phyloP scores from a whole-genome alignment of 2,797 vertebrate species.

The Hippocampus kuda region DNA sequence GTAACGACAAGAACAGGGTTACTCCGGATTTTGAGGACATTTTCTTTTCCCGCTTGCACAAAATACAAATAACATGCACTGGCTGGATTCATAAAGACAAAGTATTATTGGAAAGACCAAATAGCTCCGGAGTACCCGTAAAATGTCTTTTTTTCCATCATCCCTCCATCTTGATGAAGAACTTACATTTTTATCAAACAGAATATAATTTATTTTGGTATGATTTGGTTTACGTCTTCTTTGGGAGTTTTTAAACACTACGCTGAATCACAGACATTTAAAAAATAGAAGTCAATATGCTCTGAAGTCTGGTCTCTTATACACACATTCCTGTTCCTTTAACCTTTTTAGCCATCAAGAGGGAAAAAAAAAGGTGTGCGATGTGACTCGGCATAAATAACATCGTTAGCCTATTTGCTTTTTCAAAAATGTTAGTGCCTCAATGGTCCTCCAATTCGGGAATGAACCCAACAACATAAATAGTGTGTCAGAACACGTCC shows the following conservation, averaged over 20 bases:
- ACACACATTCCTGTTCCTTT: too few relatives aligned
- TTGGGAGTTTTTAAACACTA: background rate
- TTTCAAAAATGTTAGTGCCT: background rate
- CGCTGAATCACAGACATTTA: background rate
- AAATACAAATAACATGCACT: background rate
- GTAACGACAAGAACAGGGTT: slow-evolving; percentile 7
- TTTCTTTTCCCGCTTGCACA: background rate
- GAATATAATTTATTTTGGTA: background rate
- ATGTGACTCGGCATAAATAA: too few relatives aligned
- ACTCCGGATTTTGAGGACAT: background rate
- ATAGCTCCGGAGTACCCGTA: background rate
- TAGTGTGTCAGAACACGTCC: background rate
- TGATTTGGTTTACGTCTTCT: background rate
- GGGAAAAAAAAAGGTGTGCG: too few relatives aligned
- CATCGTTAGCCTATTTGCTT: too few relatives aligned
- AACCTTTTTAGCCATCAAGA: too few relatives aligned
- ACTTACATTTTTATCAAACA: too few relatives aligned
- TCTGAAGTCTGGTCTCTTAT: background rate
- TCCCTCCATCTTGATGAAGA: too few relatives aligned
- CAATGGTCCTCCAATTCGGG: background rate
- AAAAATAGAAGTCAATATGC: background rate
- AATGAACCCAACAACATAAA: background rate
- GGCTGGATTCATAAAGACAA: background rate
- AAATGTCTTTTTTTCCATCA: too few relatives aligned
- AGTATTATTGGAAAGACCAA: background rate